Conservation (phyloP, 2,888 invertebrate species). For the Glyphotaelius pellucidus region DNA sequence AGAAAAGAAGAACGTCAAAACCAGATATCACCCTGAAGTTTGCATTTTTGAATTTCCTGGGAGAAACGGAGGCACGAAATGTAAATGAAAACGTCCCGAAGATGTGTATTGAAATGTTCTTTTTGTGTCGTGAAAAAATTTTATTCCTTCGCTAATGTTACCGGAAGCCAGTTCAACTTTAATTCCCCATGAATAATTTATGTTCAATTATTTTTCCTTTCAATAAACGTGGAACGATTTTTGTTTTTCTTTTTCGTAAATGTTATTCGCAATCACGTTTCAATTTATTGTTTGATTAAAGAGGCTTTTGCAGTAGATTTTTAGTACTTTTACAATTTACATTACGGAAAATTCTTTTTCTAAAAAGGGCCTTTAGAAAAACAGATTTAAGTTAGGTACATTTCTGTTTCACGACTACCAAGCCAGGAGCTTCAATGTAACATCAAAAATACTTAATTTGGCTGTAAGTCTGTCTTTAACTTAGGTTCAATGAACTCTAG, state of each 20-base stretch:
- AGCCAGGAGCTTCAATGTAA: not conserved
- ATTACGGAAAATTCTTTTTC: not conserved
- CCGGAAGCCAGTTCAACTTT: conserved; percentile 25
- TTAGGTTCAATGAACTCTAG: too few relatives aligned
- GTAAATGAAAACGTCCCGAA: conserved; percentile 14
- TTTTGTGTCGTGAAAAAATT: conserved; percentile 25
- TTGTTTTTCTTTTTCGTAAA: not conserved
- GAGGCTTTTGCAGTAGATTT: not conserved
- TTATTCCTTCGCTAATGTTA: conserved; percentile 5
- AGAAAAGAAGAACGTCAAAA: conserved; percentile 32
- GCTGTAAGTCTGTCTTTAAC: too few relatives aligned
- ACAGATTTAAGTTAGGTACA: not conserved
- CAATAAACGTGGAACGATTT: conserved; percentile 12
- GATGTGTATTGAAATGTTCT: conserved; percentile 29
- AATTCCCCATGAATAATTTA: conserved; percentile 36
- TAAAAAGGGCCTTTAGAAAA: not conserved
- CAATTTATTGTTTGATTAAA: not conserved
- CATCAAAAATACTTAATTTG: not conserved
- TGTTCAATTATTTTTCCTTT: conserved; percentile 40
- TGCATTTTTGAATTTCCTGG: conserved; percentile 48
- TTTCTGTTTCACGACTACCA: not conserved
- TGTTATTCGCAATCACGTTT: not conserved
- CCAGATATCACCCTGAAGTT: conserved; percentile 49
- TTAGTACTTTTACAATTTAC: not conserved
- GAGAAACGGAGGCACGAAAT: conserved; percentile 3